Conservation (phyloP, 2,888 invertebrate genomes). For the Amphipyra tragopoginis region DNA sequence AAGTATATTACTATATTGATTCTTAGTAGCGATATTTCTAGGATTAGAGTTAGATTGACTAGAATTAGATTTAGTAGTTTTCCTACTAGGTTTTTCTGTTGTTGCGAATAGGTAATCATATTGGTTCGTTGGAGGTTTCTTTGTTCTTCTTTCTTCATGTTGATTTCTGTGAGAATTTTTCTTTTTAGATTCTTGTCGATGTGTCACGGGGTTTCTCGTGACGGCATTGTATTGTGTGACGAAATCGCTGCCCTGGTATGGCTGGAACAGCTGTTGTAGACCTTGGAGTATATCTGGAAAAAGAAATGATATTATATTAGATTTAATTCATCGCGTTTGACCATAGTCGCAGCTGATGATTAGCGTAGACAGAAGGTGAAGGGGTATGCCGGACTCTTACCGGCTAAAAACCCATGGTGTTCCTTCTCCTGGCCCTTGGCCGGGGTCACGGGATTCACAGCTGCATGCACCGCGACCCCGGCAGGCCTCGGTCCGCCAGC, state of each 20-base stretch:
- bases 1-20: slow-evolving; percentile 41
- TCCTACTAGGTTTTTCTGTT: slow-evolving; percentile 62
- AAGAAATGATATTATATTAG: not conserved
- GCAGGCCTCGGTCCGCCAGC: no score
- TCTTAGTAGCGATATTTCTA: slow-evolving; percentile 33
- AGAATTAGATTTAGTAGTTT: slow-evolving; percentile 50
- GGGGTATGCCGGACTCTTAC: no score
- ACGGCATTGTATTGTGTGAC: slow-evolving; percentile 35
- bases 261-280: slow-evolving; percentile 69
- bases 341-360: no score
- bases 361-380: no score
- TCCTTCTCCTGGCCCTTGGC: no score
- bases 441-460: no score
- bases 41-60: slow-evolving; percentile 43
- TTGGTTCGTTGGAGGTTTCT: slow-evolving; percentile 41
- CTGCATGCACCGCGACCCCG: no score
- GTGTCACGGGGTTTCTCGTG: slow-evolving; percentile 35
- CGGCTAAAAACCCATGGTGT: no score
- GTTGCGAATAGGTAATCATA: slow-evolving; percentile 56
- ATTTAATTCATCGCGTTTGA: no score
- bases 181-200: slow-evolving; percentile 41
- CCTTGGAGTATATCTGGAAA: slow-evolving; percentile 77
- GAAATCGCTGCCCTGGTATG: slow-evolving; percentile 48
- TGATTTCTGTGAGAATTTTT: slow-evolving; percentile 39
- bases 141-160: slow-evolving; percentile 28